A percentile compares a stretch with the other conserved stretches of the same genome.
Conservation (phyloP, 2,113 vertebrate species). For the Clarias batrachus region DNA sequence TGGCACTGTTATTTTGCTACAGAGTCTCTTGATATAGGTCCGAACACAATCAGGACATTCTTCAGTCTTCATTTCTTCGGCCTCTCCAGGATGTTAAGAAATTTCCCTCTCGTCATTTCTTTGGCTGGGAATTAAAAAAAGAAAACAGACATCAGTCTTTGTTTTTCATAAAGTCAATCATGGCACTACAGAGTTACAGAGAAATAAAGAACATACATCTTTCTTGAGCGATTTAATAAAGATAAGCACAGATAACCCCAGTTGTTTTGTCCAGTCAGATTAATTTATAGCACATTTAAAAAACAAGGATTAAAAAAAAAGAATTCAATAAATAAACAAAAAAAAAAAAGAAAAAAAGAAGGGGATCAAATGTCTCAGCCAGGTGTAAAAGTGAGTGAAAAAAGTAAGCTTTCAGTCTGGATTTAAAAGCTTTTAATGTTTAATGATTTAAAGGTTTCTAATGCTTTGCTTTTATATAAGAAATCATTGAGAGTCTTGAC, state of each 20-base stretch:
- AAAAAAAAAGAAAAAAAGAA: no score
- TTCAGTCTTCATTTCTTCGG: slow-evolving; percentile 84
- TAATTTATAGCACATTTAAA: no score
- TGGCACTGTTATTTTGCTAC: slow-evolving; percentile 31
- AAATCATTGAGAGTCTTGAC: slow-evolving; percentile 17
- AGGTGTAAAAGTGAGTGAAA: no score
- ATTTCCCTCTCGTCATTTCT: slow-evolving; percentile 98
- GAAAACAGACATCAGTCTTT: background rate
- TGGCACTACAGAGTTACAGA: background rate
- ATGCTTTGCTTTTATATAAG: slow-evolving; percentile 31
- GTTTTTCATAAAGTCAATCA: background rate
- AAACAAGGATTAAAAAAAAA: no score
- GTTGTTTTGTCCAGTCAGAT: slow-evolving; percentile 34
- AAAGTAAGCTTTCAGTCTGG: no score
- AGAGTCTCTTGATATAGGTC: slow-evolving; percentile 12
- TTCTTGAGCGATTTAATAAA: background rate
- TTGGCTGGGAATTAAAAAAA: slow-evolving; percentile 76
- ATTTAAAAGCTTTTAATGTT: no score
- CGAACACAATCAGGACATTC: background rate
- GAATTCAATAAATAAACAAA: no score
- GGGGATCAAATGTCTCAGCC: no score
- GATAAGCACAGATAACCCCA: slow-evolving; percentile 35
- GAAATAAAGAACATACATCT: background rate
- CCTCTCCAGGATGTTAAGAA: slow-evolving; percentile 96
- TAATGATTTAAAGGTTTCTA: no score